Percentiles rank a stretch among this genome's conserved stretches.
Conservation (phyloP, 2,113 vertebrate species). For the Polypterus bichir region DNA sequence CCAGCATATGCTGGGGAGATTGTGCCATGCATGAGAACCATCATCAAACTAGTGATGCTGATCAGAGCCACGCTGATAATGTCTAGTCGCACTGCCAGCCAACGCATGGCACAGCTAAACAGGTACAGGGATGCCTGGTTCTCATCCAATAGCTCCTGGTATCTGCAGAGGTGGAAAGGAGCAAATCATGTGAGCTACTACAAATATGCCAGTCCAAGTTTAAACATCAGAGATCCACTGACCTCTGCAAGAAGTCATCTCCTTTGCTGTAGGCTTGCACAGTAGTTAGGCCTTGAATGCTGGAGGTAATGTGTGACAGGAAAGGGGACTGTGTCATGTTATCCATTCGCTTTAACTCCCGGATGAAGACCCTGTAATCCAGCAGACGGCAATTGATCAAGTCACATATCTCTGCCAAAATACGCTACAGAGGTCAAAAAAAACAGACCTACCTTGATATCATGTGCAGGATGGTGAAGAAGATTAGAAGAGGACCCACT, state of each 20-base stretch:
- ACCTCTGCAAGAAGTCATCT: conserved; percentile 75
- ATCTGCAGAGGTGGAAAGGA: conserved; percentile 41
- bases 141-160: conserved; percentile 74
- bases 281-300: conserved; percentile 79
- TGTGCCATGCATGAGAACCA: conserved; percentile 78
- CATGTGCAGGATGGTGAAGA: conserved; percentile 64
- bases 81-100: conserved; percentile 78
- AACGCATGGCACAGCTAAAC: conserved; percentile 83
- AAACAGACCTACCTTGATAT: conserved; percentile 54
- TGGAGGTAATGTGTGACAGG: conserved; percentile 79
- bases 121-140: conserved; percentile 80
- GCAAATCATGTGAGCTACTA: background rate
- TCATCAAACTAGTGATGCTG: conserved; percentile 75
- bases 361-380: conserved; percentile 64
- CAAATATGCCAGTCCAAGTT: background rate
- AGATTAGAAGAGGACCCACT: conserved; percentile 65
- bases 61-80: conserved; percentile 80
- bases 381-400: too few species aligned
- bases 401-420: too few species aligned
- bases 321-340: conserved; percentile 84
- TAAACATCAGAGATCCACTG: conserved; percentile 13
- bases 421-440: background rate
- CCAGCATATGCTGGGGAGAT: conserved; percentile 79
- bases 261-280: conserved; percentile 76
- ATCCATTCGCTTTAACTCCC: conserved; percentile 81